Percentiles rank a stretch among this genome's conserved stretches.
These are phyloP conservation scores for Amblyjoppa proteus DNA, from an alignment of 2,888 invertebrate genomes.

Conservation along the genomic window DNA sequence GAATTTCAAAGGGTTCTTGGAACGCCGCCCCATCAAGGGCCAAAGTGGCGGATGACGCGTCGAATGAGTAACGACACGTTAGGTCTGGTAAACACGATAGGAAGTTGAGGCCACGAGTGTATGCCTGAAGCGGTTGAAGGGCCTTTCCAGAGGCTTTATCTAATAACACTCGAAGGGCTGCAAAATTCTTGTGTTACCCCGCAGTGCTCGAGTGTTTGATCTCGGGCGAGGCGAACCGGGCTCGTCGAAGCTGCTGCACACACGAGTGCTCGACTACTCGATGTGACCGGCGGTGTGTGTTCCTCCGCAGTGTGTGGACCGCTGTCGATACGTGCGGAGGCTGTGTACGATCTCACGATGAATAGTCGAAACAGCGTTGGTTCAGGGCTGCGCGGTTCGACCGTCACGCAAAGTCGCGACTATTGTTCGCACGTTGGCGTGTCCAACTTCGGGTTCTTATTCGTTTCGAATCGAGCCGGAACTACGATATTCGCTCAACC, in stretches of 20 bases:
- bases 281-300: neutral
- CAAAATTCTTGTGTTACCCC: neutral
- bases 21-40: neutral
- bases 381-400: neutral
- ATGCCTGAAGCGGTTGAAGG: neutral
- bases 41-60: neutral
- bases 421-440: neutral
- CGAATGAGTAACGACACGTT: neutral
- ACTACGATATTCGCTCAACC: too few species aligned
- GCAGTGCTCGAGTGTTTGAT: constrained; percentile 27
- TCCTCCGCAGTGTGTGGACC: neutral
- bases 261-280: neutral
- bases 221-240: neutral
- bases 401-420: neutral
- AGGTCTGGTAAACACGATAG: neutral
- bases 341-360: neutral
- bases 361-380: neutral
- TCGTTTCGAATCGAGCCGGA: too few species aligned
- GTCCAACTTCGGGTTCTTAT: too few species aligned
- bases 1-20: neutral
- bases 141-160: neutral
- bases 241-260: neutral
- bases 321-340: neutral
- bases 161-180: constrained; percentile 22
- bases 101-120: neutral